These are phyloP conservation scores for Microctonus hyperodae DNA, from an alignment of 2,888 invertebrate species.

Conservation along the genomic window DNA sequence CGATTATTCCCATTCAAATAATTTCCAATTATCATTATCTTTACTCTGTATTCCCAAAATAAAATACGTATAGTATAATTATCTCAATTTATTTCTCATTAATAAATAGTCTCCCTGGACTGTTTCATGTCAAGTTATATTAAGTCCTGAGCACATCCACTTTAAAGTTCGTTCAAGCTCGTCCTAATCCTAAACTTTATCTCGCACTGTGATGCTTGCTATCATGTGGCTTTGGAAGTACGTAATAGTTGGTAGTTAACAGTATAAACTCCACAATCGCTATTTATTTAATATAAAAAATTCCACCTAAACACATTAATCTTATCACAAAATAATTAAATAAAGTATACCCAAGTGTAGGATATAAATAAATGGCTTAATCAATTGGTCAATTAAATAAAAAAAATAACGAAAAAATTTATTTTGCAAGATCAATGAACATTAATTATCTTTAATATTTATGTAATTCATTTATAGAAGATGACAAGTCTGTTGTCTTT, in stretches of 20 bases:
- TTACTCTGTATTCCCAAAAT: too few species aligned
- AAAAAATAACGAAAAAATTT: not conserved
- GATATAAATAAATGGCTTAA: too few species aligned
- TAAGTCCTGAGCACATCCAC: not conserved
- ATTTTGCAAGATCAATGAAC: not conserved
- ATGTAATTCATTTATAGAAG: too few species aligned
- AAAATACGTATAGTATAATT: not conserved
- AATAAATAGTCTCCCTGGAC: not conserved
- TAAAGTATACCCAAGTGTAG: too few species aligned
- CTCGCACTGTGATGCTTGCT: not conserved
- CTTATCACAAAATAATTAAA: too few species aligned
- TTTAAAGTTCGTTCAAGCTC: not conserved
- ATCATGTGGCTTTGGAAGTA: not conserved
- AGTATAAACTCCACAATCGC: not conserved
- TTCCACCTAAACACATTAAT: too few species aligned
- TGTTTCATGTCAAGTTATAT: not conserved
- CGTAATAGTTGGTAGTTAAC: not conserved
- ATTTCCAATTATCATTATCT: too few species aligned
- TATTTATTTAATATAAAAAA: not conserved
- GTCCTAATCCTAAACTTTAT: slow-evolving; percentile 2
- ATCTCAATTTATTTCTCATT: not conserved
- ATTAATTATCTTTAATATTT: not conserved
- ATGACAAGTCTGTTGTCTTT: not conserved
- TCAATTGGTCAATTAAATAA: not conserved
- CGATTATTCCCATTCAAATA: too few species aligned